Conservation (phyloP, 2,113 vertebrate genomes). For the Spermophilus dauricus region DNA sequence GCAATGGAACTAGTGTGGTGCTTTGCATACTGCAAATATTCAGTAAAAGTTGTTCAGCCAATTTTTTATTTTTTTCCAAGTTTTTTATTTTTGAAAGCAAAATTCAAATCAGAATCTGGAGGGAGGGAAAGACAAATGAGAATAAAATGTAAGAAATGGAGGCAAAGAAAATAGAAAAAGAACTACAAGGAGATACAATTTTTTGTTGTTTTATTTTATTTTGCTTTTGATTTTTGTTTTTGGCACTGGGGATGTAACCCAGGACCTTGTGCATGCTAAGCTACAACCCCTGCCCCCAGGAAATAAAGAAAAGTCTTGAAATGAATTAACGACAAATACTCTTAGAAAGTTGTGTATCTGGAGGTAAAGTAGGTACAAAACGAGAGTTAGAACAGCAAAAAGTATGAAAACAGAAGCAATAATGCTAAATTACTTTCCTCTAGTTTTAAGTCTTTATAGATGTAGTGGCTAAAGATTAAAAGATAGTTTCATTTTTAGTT, state of each 20-base stretch:
- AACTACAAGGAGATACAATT: background rate
- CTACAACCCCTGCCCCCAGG: too few relatives aligned
- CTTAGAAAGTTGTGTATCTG: background rate
- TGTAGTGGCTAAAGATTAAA: background rate
- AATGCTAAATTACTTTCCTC: background rate
- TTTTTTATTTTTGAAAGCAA: constrained; percentile 4
- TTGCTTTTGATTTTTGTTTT: background rate
- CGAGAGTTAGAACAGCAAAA: background rate
- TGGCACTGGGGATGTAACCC: background rate
- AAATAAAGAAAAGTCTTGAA: background rate
- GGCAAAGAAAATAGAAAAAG: background rate
- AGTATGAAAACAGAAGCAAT: background rate
- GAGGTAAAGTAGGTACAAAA: background rate
- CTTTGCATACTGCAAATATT: background rate
- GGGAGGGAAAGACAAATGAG: background rate
- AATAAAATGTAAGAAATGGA: background rate
- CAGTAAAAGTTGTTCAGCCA: background rate
- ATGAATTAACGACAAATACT: background rate
- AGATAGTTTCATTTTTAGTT: background rate
- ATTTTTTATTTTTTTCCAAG: background rate
- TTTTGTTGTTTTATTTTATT: background rate
- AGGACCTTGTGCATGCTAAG: background rate
- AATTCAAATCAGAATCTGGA: background rate
- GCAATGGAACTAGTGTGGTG: background rate
- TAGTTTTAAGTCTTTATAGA: background rate